phyloP scores from a whole-genome alignment of 2,888 invertebrate genomes.

The Cryptophagus acutangulus region DNA sequence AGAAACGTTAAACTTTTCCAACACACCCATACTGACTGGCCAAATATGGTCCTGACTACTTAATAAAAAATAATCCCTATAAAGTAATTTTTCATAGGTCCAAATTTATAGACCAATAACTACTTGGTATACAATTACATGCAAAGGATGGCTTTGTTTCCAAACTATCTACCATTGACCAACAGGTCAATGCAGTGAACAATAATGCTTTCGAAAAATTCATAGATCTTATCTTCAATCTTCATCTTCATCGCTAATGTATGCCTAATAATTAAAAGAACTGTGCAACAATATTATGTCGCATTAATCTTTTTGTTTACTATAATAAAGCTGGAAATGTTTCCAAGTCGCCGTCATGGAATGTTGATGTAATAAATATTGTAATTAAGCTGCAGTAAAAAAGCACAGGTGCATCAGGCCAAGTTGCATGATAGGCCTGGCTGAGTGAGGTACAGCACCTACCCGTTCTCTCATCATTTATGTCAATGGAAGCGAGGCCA shows the following conservation, averaged over 20 bases:
- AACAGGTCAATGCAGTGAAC: no score
- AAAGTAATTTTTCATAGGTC: no score
- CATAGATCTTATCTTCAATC: conserved; percentile 1
- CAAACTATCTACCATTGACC: no score
- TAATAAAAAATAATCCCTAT: no score
- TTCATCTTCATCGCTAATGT: no score
- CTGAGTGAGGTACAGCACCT: conserved; percentile 18
- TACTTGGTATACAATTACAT: no score
- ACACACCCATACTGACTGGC: no score
- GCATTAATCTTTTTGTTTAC: conserved; percentile 6
- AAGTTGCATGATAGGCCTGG: conserved; percentile 8
- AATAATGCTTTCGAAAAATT: not conserved
- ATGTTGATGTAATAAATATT: conserved; percentile 13
- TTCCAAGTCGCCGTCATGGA: conserved; percentile 3
- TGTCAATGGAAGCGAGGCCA: conserved; percentile 17
- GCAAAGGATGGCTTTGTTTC: no score
- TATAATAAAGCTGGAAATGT: conserved; percentile 4
- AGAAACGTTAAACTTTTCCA: no score
- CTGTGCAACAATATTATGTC: not conserved
- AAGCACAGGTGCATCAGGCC: conserved; percentile 10
- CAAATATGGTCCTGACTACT: no score
- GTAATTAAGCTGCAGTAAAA: conserved; percentile 11
- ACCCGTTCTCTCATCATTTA: conserved; percentile 23
- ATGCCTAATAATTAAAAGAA: no score
- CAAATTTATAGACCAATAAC: no score